These are phyloP conservation scores for Hoplodrina blanda DNA, from an alignment of 2,888 invertebrate species.

Conservation along the genomic window DNA sequence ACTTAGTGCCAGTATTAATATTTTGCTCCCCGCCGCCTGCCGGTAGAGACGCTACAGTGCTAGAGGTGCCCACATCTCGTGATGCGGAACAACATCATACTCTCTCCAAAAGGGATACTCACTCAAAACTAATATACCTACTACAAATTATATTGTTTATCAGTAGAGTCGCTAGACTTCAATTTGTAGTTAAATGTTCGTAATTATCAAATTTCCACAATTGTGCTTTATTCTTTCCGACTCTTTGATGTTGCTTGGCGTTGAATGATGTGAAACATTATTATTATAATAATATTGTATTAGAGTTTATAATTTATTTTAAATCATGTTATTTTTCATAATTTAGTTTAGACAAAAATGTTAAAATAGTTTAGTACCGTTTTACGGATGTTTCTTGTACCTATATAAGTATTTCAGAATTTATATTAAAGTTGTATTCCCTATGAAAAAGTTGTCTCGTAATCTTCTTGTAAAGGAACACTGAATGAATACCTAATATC, in stretches of 20 bases:
- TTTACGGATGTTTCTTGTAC: conserved; percentile 83
- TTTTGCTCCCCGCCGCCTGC: conserved; percentile 25
- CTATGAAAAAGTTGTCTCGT: conserved; percentile 82
- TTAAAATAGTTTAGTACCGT: conserved; percentile 87
- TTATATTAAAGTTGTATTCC: conserved; percentile 85
- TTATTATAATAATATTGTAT: conserved; percentile 75
- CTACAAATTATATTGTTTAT: conserved; percentile 71
- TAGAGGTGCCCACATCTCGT: conserved; percentile 49
- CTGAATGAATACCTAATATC: conserved; percentile 72
- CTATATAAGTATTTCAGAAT: conserved; percentile 81
- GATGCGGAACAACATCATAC: conserved; percentile 37
- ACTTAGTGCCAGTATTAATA: conserved; percentile 39
- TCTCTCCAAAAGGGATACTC: conserved; percentile 46
- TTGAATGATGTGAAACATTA: conserved; percentile 87
- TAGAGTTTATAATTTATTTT: conserved; percentile 84
- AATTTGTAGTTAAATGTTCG: conserved; percentile 85
- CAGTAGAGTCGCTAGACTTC: conserved; percentile 89
- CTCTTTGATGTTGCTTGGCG: conserved; percentile 88
- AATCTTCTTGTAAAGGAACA: conserved; percentile 88
- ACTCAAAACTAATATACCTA: conserved; percentile 64
- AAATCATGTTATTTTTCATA: conserved; percentile 84
- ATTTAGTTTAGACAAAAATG: conserved; percentile 87
- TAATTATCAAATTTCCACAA: conserved; percentile 79
- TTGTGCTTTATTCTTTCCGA: conserved; percentile 85
- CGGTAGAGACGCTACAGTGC: conserved; percentile 37